phyloP scores from a whole-genome alignment of 2,797 vertebrate genomes.

The Lepus oiostolus region DNA sequence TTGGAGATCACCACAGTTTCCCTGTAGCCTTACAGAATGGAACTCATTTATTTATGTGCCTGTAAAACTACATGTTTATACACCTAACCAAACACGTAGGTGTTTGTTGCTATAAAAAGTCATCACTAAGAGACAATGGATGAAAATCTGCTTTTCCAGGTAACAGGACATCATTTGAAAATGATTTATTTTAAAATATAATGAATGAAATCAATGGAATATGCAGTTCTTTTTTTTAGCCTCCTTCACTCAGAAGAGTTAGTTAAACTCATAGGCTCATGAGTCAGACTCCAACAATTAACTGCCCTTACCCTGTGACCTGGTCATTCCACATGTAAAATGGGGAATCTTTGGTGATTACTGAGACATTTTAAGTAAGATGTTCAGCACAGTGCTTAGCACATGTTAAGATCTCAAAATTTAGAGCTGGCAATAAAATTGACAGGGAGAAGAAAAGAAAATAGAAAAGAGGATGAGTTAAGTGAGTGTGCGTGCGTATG shows the following conservation, averaged over 20 bases:
- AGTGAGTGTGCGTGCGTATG: rapidly evolving
- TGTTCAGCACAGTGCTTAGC: not conserved
- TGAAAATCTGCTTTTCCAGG: not conserved
- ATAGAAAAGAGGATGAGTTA: not conserved
- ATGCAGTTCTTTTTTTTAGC: not conserved
- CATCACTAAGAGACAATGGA: not conserved
- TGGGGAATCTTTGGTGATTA: not conserved
- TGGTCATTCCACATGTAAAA: not conserved
- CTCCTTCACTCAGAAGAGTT: not conserved
- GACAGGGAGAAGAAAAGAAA: not conserved
- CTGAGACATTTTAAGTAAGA: not conserved
- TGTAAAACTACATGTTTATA: not conserved
- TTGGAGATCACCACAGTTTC: not conserved
- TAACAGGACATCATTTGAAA: not conserved
- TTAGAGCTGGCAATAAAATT: not conserved
- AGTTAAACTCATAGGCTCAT: not conserved
- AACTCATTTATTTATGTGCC: not conserved
- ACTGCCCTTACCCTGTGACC: no score
- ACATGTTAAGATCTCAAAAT: not conserved
- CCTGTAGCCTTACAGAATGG: not conserved
- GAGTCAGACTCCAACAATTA: not conserved
- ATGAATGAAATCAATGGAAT: not conserved
- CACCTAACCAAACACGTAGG: not conserved
- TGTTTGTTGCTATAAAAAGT: not conserved
- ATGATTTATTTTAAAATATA: not conserved